Evolutionary conservation across 1,140 invertebrate species (phyloP).

Genomic region (Schlechtendalia chinensis): DNA sequence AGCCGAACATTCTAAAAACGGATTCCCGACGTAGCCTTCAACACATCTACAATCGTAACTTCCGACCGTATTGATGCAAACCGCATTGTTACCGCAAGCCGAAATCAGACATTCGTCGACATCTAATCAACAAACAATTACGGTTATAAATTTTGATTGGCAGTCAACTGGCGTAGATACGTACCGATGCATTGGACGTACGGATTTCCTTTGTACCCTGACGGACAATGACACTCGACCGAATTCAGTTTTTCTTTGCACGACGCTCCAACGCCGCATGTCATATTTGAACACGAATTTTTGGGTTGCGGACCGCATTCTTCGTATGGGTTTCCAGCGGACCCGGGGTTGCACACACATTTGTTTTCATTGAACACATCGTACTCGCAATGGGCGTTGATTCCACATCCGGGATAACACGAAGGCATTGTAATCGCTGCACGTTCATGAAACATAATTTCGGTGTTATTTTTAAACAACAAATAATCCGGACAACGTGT

Average conservation of each 20-base stretch:
- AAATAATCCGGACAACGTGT: too few relatives aligned
- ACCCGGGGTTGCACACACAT: conserved; percentile 69
- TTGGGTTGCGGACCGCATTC: conserved; percentile 77
- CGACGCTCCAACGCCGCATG: conserved; percentile 78
- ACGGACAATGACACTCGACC: conserved; percentile 77
- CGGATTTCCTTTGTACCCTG: conserved; percentile 71
- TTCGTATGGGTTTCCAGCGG: conserved; percentile 79
- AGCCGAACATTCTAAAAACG: conserved; percentile 69
- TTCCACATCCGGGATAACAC: conserved; percentile 76
- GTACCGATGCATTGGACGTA: conserved; percentile 73
- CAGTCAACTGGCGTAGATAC: too few relatives aligned
- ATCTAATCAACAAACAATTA: conserved; percentile 67
- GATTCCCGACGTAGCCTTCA: conserved; percentile 75
- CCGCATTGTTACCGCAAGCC: conserved; percentile 71
- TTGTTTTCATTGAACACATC: conserved; percentile 74
- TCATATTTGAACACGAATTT: conserved; percentile 74
- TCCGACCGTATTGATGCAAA: conserved; percentile 70
- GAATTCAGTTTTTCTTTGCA: conserved; percentile 64
- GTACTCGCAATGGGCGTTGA: conserved; percentile 76
- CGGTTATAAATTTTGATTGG: too few relatives aligned
- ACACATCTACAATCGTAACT: conserved; percentile 74
- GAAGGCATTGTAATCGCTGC: conserved; percentile 72
- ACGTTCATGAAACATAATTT: conserved; percentile 61
- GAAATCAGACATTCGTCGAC: conserved; percentile 72
- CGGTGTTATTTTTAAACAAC: too few relatives aligned